A percentile compares a stretch with the other conserved stretches of the same genome.
Evolutionary conservation across 2,113 vertebrate genomes (phyloP).

Genomic region (Poecilia latipinna): DNA sequence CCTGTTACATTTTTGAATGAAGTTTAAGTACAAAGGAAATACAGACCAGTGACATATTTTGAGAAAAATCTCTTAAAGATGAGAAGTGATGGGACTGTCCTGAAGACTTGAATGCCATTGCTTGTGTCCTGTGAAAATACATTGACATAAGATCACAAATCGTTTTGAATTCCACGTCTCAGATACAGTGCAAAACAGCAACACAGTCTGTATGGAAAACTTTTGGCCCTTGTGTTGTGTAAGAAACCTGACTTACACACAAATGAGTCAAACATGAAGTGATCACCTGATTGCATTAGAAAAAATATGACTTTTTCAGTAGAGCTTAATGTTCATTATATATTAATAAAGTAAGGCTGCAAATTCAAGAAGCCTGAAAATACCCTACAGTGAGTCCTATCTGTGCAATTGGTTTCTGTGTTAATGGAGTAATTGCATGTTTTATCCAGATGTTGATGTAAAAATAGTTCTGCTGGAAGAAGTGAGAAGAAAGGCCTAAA

Average conservation of each 20-base stretch:
- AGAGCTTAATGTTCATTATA: no score
- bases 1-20: no score
- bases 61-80: constrained; percentile 70
- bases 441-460: no score
- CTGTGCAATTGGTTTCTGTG: no score
- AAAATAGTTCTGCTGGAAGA: no score
- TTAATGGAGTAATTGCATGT: no score
- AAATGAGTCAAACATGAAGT: background rate
- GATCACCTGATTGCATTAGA: no score
- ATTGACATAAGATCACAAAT: background rate
- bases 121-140: constrained; percentile 71
- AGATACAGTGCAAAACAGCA: background rate
- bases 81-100: constrained; percentile 58
- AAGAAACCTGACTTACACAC: background rate
- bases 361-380: no score
- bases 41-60: constrained; percentile 75
- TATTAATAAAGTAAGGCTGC: no score
- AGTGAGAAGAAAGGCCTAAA: no score
- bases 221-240: background rate
- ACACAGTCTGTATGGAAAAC: background rate
- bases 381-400: no score
- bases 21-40: background rate
- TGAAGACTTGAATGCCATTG: constrained; percentile 66
- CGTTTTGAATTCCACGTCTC: background rate
- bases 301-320: no score